Evolutionary conservation across 1,140 invertebrate genomes (phyloP).

Genomic region (Pseudomyrmex flavicornis): DNA sequence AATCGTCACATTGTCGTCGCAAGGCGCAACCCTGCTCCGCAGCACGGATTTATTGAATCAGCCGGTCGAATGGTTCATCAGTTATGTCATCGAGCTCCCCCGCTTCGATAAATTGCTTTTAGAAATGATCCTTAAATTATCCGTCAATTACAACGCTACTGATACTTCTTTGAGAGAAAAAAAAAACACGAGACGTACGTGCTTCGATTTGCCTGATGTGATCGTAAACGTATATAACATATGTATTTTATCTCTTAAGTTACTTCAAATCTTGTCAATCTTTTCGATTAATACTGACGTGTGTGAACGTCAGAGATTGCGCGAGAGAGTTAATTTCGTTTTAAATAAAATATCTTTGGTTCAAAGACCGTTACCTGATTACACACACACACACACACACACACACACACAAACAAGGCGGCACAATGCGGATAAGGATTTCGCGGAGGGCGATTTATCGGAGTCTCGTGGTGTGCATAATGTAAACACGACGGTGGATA

Average conservation of each 20-base stretch:
- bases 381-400: too few relatives aligned
- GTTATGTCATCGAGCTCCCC: slow-evolving; percentile 76
- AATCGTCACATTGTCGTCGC: slow-evolving; percentile 81
- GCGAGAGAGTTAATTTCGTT: neutral
- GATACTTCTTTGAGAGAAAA: neutral
- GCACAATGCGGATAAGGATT: slow-evolving; percentile 22
- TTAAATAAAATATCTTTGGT: neutral
- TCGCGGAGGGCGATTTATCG: slow-evolving; percentile 26
- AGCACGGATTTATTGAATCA: slow-evolving; percentile 85
- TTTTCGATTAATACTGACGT: neutral
- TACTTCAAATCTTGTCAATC: neutral
- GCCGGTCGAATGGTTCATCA: slow-evolving; percentile 82
- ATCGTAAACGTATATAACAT: too few relatives aligned
- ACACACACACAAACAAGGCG: too few relatives aligned
- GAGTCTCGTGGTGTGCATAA: slow-evolving; percentile 59
- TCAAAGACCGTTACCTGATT: slow-evolving; percentile 18
- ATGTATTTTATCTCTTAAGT: too few relatives aligned
- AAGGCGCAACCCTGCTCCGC: slow-evolving; percentile 77
- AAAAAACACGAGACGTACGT: neutral
- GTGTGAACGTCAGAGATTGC: too few relatives aligned
- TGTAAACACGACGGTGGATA: slow-evolving; percentile 76
- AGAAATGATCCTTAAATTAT: neutral
- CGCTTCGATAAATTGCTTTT: slow-evolving; percentile 12
- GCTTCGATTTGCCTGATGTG: too few relatives aligned
- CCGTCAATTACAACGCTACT: neutral